Conservation (phyloP, 1,140 invertebrate genomes). For the Aplysia californica region DNA sequence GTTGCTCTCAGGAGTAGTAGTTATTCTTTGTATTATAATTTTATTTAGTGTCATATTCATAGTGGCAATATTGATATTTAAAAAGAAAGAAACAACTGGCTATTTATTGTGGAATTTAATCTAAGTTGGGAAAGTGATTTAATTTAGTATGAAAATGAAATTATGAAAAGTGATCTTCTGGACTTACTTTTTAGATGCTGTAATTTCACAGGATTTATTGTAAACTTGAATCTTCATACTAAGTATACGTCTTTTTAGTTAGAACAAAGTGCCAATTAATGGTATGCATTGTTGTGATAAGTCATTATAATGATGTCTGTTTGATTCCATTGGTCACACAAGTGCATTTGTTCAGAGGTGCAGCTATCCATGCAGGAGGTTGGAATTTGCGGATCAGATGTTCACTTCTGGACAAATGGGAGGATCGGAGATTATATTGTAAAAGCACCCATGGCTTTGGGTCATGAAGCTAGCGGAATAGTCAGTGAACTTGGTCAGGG, state of each 20-base stretch:
- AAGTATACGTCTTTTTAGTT: neutral
- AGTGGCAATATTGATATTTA: too few species aligned
- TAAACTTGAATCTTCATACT: neutral
- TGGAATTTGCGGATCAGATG: constrained; percentile 96
- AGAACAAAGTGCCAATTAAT: neutral
- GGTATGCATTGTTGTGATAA: neutral
- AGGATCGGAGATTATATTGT: constrained; percentile 73
- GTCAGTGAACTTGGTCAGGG: constrained; percentile 68
- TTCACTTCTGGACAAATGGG: constrained; percentile 89
- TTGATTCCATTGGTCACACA: neutral
- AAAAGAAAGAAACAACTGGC: too few species aligned
- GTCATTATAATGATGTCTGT: neutral
- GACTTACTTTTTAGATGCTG: too few species aligned
- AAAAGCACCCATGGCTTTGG: constrained; percentile 60
- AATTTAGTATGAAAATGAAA: too few species aligned
- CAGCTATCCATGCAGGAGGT: constrained; percentile 88
- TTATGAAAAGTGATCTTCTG: too few species aligned
- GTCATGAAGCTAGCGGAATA: constrained; percentile 64
- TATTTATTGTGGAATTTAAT: too few species aligned
- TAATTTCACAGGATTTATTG: neutral
- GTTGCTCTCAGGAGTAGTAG: too few species aligned
- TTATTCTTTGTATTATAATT: too few species aligned
- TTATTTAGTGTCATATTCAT: too few species aligned
- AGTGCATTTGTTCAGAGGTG: constrained; percentile 76
- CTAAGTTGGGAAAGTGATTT: too few species aligned